Base-by-base conservation (phyloP, 2,888 invertebrate genomes). In the Acrobasis suavella region DNA sequence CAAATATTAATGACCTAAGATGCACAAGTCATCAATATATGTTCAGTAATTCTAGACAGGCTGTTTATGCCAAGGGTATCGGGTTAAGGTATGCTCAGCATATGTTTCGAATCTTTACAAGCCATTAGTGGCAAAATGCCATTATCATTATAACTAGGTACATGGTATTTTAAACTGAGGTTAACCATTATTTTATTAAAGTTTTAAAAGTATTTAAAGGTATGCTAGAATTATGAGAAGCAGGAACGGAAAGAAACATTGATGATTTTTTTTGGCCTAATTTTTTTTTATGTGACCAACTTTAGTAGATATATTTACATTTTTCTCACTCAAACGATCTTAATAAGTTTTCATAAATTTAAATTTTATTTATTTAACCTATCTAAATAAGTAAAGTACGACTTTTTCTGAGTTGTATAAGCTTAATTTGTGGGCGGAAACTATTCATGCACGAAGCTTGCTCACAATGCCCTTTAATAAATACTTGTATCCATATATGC, bases 401-500 rank as follows among this genome's bases (percentile, higher is more conserved):
- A n/a, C n/a, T n/a, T 52, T 55, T 55, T 38, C 22, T n/a, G 10
- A 39, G 38, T 39, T 39, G 38, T 55, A n/a, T n/a, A 1, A 15
- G 38, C 1, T 38, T 54, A n/a, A 54, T 32, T 15, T 38, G 37
- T 54, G 54, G 54, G 16, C 10, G 38, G 37, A 54, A 42, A 56
- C 39, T 56, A 46, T 56, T 16, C 10, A 16, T 22, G 38, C 50
- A 12, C 16, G 46, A 50, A 50, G 55, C 37, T 62, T 54, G 37
- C 62, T 62, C 50, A 66, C 64, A 65, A 67, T 67, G 39, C 50
- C 60, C 60, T 62, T 56, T 65, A 65, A 65, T 65, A 63, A 60
- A 58, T 46, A 59, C 65, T 52, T 58, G 60, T 42, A n/a, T 22
- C 55, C 63, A 63, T 62, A 68, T 67, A 76, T 72, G 72, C 71